These are phyloP conservation scores for Pocillopora grandis DNA, from an alignment of 92 coral and sea anemone species.

Conservation along the genomic window DNA sequence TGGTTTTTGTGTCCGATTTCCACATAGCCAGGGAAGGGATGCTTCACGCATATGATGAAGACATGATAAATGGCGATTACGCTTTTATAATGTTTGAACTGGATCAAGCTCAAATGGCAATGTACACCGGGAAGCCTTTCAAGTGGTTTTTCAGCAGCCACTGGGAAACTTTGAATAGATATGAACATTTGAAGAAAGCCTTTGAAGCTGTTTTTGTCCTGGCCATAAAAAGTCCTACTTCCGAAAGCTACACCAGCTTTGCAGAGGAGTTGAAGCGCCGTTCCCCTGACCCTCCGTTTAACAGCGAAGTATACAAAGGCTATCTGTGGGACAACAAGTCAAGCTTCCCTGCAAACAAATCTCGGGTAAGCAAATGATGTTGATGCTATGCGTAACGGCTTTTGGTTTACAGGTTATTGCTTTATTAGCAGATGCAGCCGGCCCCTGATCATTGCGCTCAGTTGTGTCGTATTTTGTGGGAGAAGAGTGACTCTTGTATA, in stretches of 20 bases:
- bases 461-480: too few relatives aligned
- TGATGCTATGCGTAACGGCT: too few relatives aligned
- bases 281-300: constrained; percentile 67
- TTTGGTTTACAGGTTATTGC: too few relatives aligned
- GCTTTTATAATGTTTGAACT: constrained; percentile 85
- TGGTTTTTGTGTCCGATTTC: constrained; percentile 80
- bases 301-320: constrained; percentile 79
- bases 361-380: constrained; percentile 46
- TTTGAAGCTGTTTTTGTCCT: constrained; percentile 79
- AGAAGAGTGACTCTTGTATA: too few relatives aligned
- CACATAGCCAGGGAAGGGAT: constrained; percentile 89
- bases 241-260: constrained; percentile 62
- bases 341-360: constrained; percentile 62
- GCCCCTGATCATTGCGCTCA: too few relatives aligned
- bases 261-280: constrained; percentile 68
- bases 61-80: constrained; percentile 87
- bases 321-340: constrained; percentile 43
- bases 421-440: too few relatives aligned
- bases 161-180: constrained; percentile 48
- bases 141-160: constrained; percentile 94
- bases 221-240: constrained; percentile 73
- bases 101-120: constrained; percentile 62
- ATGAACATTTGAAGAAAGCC: constrained; percentile 59
- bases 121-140: constrained; percentile 55
- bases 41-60: constrained; percentile 83